phyloP scores from a whole-genome alignment of 2,888 invertebrate species.

The Oeneis ivallda region DNA sequence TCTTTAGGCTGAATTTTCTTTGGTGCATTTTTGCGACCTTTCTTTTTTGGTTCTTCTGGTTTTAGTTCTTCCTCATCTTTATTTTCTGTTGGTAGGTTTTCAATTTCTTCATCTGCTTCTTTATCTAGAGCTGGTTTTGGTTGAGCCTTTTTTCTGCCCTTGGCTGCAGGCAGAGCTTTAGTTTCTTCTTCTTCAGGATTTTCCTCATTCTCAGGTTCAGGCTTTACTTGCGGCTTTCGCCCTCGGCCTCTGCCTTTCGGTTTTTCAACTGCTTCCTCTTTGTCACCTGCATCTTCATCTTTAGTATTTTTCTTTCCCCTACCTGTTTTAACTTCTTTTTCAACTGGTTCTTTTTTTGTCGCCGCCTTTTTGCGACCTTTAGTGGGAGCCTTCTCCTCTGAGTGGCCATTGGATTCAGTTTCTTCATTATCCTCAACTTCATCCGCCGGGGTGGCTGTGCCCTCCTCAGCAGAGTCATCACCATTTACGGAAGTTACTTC shows the following conservation, averaged over 20 bases:
- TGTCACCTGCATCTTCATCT: slow-evolving; percentile 44
- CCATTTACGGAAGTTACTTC: slow-evolving; percentile 53
- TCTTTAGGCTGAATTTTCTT: slow-evolving; percentile 64
- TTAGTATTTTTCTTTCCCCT: slow-evolving; percentile 59
- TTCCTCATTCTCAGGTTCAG: slow-evolving; percentile 50
- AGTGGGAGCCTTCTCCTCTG: slow-evolving; percentile 46
- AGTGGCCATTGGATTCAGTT: slow-evolving; percentile 57
- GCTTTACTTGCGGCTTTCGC: slow-evolving; percentile 57
- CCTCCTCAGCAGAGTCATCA: slow-evolving; percentile 59
- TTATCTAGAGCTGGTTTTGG: slow-evolving; percentile 41
- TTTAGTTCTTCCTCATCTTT: slow-evolving; percentile 54
- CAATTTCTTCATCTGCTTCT: slow-evolving; percentile 39
- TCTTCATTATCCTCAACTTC: slow-evolving; percentile 52
- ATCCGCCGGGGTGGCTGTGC: slow-evolving; percentile 47
- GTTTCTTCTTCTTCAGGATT: slow-evolving; percentile 49
- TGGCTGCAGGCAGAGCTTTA: slow-evolving; percentile 51
- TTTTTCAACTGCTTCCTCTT: slow-evolving; percentile 52
- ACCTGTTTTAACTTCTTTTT: slow-evolving; percentile 48
- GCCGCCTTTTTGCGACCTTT: slow-evolving; percentile 63
- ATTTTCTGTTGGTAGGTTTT: slow-evolving; percentile 51
- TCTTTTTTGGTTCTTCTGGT: slow-evolving; percentile 61
- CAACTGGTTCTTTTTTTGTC: slow-evolving; percentile 57
- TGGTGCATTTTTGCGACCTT: slow-evolving; percentile 58
- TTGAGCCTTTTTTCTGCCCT: slow-evolving; percentile 45
- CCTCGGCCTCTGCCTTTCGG: slow-evolving; percentile 62